Conservation (phyloP, 2,113 vertebrate species). For the Percopsis transmontana region DNA sequence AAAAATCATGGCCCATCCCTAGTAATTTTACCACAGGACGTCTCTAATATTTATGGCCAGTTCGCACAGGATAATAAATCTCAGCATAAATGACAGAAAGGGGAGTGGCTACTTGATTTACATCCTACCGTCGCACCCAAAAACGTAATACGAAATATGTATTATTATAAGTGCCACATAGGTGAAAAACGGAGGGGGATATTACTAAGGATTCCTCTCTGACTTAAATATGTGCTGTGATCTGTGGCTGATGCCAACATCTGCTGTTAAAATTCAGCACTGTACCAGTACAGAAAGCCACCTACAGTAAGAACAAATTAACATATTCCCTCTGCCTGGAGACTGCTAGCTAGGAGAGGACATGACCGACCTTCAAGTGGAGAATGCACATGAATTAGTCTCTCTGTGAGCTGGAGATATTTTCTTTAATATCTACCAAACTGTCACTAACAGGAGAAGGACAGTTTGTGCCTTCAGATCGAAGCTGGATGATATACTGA, state of each 20-base stretch:
- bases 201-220: conserved; percentile 8
- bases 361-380: conserved; percentile 15
- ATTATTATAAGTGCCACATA: too few species aligned
- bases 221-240: conserved; percentile 47
- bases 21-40: too few species aligned
- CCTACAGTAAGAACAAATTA: conserved; percentile 41
- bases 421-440: background rate
- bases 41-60: too few species aligned
- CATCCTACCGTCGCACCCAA: too few species aligned
- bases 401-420: background rate
- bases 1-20: too few species aligned
- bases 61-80: too few species aligned
- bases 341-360: conserved; percentile 6
- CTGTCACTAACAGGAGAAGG: background rate
- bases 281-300: conserved; percentile 21
- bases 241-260: conserved; percentile 24
- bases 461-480: background rate
- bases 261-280: conserved; percentile 20
- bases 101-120: too few species aligned
- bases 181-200: conserved; percentile 8
- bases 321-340: conserved; percentile 36
- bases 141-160: too few species aligned
- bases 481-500: background rate
- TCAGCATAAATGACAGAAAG: too few species aligned
- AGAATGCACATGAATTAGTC: background rate